Evolutionary conservation across 2,113 vertebrate species (phyloP).

Genomic region (Poicephalus gulielmi): DNA sequence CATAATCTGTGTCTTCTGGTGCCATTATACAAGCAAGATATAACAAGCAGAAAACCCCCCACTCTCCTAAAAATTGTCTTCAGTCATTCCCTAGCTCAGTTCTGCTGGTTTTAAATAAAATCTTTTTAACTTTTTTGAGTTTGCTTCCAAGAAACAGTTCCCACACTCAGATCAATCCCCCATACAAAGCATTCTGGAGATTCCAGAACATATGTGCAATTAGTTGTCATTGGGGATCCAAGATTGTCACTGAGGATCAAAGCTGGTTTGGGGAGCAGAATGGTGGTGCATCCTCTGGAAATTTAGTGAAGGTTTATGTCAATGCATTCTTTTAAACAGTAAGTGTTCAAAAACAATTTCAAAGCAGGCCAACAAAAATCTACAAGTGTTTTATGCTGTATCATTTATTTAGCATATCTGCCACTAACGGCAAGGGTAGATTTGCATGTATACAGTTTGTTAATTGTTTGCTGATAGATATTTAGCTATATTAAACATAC

Average conservation of each 20-base stretch:
- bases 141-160: neutral
- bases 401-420: neutral
- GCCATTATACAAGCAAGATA: neutral
- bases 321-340: neutral
- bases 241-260: neutral
- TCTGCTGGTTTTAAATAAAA: neutral
- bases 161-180: neutral
- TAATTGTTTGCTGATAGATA: neutral
- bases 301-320: neutral
- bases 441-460: neutral
- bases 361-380: neutral
- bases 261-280: neutral
- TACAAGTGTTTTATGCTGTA: neutral
- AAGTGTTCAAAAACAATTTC: neutral
- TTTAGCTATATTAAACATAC: neutral
- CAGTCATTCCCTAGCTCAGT: neutral
- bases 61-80: neutral
- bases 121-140: neutral
- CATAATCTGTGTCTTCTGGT: neutral
- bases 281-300: neutral
- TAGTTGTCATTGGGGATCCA: neutral
- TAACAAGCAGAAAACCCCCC: neutral
- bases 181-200: neutral
- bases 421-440: neutral
- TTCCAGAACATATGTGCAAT: neutral